Evolutionary conservation across 2,888 invertebrate species (phyloP).

Genomic region (Agrochola litura): DNA sequence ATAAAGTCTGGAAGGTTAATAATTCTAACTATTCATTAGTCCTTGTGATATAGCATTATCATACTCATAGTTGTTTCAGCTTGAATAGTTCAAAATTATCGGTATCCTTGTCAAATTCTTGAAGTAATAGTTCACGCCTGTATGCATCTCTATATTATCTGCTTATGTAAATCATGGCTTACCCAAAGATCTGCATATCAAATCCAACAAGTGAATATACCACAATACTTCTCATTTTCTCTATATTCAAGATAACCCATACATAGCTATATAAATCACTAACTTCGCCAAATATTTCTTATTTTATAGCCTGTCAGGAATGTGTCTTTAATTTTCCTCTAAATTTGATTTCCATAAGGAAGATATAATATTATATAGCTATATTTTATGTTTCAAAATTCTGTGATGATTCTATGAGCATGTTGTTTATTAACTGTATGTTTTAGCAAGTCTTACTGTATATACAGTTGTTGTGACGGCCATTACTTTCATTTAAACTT

Average conservation of each 20-base stretch:
- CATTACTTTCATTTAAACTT: conserved; percentile 48
- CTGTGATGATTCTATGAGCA: conserved; percentile 52
- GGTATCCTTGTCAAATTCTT: conserved; percentile 59
- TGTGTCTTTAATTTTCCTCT: conserved; percentile 52
- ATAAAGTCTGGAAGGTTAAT: conserved; percentile 58
- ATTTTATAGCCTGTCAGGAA: conserved; percentile 49
- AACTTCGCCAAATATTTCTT: conserved; percentile 56
- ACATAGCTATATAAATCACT: conserved; percentile 49
- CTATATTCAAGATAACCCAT: conserved; percentile 54
- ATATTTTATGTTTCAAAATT: conserved; percentile 53
- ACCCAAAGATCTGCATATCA: conserved; percentile 56
- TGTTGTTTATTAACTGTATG: conserved; percentile 42
- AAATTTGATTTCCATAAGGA: conserved; percentile 52
- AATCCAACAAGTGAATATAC: conserved; percentile 53
- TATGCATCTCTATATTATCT: conserved; percentile 55
- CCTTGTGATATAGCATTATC: conserved; percentile 56
- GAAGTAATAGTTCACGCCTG: conserved; percentile 52
- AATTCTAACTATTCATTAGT: conserved; percentile 62
- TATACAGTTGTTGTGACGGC: conserved; percentile 53
- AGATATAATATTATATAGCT: conserved; percentile 38
- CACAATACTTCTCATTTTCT: conserved; percentile 56
- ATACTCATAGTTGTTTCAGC: conserved; percentile 55
- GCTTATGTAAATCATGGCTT: conserved; percentile 59
- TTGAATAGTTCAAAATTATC: conserved; percentile 59
- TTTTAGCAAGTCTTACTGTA: conserved; percentile 51